phyloP scores from a whole-genome alignment of 2,113 vertebrate species.

The Cephalopholis sonnerati region DNA sequence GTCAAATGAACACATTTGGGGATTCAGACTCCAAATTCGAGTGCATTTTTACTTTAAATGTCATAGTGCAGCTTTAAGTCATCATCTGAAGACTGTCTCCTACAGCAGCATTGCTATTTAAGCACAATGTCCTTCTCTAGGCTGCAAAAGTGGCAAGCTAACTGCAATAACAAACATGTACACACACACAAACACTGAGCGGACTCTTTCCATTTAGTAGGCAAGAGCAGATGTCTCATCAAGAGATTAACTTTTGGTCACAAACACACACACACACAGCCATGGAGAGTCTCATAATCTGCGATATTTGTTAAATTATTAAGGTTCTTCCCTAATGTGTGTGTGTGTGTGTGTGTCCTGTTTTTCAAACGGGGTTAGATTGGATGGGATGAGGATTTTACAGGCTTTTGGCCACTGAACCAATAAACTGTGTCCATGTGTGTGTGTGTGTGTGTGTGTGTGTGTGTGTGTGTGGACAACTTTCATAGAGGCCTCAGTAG shows the following conservation, averaged over 20 bases:
- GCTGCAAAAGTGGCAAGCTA: conserved; percentile 31
- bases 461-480: not conserved
- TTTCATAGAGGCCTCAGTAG: not conserved
- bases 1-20: not conserved
- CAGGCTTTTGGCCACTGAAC: conserved; percentile 26
- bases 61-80: conserved; percentile 41
- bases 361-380: conserved; percentile 14
- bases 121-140: conserved; percentile 4
- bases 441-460: not conserved
- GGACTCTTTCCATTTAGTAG: conserved; percentile 15
- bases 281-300: conserved; percentile 32
- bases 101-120: conserved; percentile 19
- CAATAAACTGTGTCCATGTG: conserved; percentile 19
- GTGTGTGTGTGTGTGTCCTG: not conserved
- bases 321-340: not conserved
- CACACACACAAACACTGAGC: not conserved
- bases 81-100: not conserved
- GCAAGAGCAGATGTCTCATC: conserved; percentile 46
- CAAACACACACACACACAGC: not conserved
- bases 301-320: conserved; percentile 26
- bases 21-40: not conserved
- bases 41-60: conserved; percentile 18
- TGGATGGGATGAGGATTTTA: conserved; percentile 42
- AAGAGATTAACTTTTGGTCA: conserved; percentile 47
- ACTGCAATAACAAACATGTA: conserved; percentile 2